Evolutionary conservation across 2,113 vertebrate genomes (phyloP), one percentile per base, ranked within the genome.

Genomic region (Muntiacus reevesi): DNA sequence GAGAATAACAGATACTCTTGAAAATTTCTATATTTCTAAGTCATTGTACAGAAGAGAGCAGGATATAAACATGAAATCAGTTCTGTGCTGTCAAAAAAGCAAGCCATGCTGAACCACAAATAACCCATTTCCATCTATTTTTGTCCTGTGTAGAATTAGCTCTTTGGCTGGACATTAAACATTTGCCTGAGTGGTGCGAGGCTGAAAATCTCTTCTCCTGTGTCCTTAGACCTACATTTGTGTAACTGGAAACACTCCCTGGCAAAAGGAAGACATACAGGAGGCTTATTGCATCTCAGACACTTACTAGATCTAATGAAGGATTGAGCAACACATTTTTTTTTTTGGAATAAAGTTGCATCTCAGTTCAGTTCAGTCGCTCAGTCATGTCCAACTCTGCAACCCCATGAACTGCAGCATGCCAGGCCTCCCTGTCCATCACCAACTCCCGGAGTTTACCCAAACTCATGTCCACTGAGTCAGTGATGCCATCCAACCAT

Each of bases 41-140:
- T 91, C 67, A 85, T 40, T 93, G 59, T 87, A 87, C 40, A 95
- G 91, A 93, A 89, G 30, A 92, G n/a, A 59, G 14, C 84, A 97
- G n/a, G 33, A 94, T 87, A 87, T 60, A 97, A 95, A 98, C 94
- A 89, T 96, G 92, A 96, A 96, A 89, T 78, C 50, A 81, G 50
- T 89, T 93, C 59, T 91, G 85, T 89, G 59, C 91, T 89, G 64
- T 71, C 54, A 67, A 97, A 89, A 79, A 79, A 83, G 64, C 83
- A 94, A 94, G 93, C 60, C 45, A 95, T 47, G 13, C 74, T 87
- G 94, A 96, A 89, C 83, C 47, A 91, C 87, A 95, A 95, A 92
- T 59, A 97, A 54, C 84, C 82, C 60, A 83, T 95, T 93, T 83
- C 95, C 60, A 87, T 64, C 95, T 91, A 92, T 89, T 97, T 97